Evolutionary conservation across 2,113 vertebrate species (phyloP).

Genomic region (Motacilla alba): DNA sequence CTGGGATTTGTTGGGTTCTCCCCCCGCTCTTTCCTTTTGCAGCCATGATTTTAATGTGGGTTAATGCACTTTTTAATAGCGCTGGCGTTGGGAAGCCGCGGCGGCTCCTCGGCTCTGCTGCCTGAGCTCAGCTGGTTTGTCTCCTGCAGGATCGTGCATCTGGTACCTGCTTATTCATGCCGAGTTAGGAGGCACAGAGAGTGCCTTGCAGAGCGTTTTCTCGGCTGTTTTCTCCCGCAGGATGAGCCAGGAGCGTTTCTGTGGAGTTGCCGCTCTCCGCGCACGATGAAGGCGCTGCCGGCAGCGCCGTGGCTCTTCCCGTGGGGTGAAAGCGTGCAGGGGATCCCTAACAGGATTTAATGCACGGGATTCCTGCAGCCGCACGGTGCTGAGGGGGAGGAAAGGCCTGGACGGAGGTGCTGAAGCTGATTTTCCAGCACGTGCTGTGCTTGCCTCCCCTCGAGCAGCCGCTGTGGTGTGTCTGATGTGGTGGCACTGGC

Average conservation of each 20-base stretch:
- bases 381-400: not conserved
- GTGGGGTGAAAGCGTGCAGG: not conserved
- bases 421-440: not conserved
- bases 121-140: not conserved
- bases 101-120: not conserved
- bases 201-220: not conserved
- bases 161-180: constrained; percentile 33
- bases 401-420: not conserved
- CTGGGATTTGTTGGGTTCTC: not conserved
- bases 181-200: not conserved
- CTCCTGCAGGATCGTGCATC: not conserved
- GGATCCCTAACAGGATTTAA: not conserved
- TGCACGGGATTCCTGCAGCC: not conserved
- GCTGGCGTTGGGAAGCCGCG: not conserved
- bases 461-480: accelerated
- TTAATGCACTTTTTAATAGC: not conserved
- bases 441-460: not conserved
- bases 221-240: not conserved
- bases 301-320: not conserved
- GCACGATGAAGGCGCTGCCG: accelerated
- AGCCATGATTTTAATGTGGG: not conserved
- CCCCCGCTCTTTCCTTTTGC: not conserved
- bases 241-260: not conserved
- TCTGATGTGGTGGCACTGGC: accelerated
- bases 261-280: not conserved